Base-by-base conservation (phyloP, 2,113 vertebrate genomes). In the Neodontobutis hainanensis region DNA sequence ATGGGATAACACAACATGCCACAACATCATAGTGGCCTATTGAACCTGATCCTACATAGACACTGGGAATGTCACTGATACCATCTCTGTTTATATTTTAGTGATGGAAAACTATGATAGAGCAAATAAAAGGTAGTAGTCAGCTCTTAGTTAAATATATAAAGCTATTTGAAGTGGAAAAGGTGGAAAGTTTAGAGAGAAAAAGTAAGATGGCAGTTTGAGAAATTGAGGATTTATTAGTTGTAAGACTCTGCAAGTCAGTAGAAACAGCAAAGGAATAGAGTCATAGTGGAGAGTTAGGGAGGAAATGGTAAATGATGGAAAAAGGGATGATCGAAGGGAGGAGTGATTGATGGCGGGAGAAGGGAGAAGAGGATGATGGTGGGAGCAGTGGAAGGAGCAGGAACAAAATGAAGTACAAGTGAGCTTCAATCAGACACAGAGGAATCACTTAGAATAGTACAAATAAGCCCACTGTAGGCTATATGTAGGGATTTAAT, bases 81-180 rank as follows among this genome's bases (percentile, higher is more conserved):
- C 57, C 65, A 85, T 83, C 73, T 84, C 58, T 86, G 82, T 90
- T 86, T 90, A 83, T 78, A 85, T 83, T 83, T 81, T 67, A 64
- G 45, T 46, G 69, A 78, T 82, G 73, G 70, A 83, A 68, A 75
- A 78, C 50, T 45, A 69, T 3, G 40, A 72, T 62, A 58, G 36
- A 46, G 66, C 38, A 47, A 68, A 66, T 47, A 60, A 40, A 81
- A 69, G 59, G 68, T 68, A 64, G 71, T 47, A 5, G 49, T 62
- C 60, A 55, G 45, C 68, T 64, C 82, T 60, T 11, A 59, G 15
- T 59, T 11, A 9, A 46, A 53, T 38, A 4, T 51, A 61, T 55
- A 46, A 59, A 51, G 27, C 49, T 35, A 68, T 46, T 6, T 15
- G 16, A 46, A 56, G 52, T 32, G 53, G 67, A 84, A 59, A 77